Conservation (phyloP, 2,113 vertebrate genomes). For the Austrofundulus limnaeus region DNA sequence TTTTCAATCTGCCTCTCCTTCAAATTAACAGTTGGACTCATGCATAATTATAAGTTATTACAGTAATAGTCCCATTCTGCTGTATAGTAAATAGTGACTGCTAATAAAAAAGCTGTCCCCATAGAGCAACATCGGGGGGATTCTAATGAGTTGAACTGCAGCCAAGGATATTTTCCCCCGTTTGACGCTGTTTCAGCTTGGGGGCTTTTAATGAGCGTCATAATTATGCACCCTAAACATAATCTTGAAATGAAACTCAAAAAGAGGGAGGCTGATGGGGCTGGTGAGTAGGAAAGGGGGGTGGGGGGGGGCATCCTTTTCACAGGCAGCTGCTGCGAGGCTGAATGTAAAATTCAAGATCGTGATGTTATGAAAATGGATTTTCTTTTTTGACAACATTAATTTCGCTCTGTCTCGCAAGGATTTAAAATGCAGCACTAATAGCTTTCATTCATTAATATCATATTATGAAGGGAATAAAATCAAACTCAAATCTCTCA, state of each 20-base stretch:
- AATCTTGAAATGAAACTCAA: slow-evolving; percentile 70
- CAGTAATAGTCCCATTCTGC: slow-evolving; percentile 65
- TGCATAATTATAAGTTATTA: slow-evolving; percentile 71
- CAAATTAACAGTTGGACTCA: slow-evolving; percentile 64
- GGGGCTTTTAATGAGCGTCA: slow-evolving; percentile 73
- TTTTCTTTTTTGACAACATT: slow-evolving; percentile 56
- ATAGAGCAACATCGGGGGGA: slow-evolving; percentile 64
- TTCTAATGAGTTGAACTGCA: slow-evolving; percentile 73
- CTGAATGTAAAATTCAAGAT: slow-evolving; percentile 52
- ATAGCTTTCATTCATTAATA: slow-evolving; percentile 72
- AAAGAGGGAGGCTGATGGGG: slow-evolving; percentile 24
- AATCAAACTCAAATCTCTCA: slow-evolving; percentile 66
- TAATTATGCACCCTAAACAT: slow-evolving; percentile 76
- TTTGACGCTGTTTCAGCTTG: slow-evolving; percentile 63
- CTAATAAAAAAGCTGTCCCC: slow-evolving; percentile 61
- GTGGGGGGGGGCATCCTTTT: slow-evolving; percentile 12
- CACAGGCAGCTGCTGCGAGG: slow-evolving; percentile 51
- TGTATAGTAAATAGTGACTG: slow-evolving; percentile 64
- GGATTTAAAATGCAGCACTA: slow-evolving; percentile 62
- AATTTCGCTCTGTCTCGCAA: slow-evolving; percentile 42
- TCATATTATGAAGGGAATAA: slow-evolving; percentile 61
- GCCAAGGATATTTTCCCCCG: slow-evolving; percentile 69
- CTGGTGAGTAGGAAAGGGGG: neutral
- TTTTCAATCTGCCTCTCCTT: slow-evolving; percentile 59
- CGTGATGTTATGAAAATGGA: slow-evolving; percentile 46